phyloP scores from a whole-genome alignment of 2,888 invertebrate species.

The Erebia palarica region DNA sequence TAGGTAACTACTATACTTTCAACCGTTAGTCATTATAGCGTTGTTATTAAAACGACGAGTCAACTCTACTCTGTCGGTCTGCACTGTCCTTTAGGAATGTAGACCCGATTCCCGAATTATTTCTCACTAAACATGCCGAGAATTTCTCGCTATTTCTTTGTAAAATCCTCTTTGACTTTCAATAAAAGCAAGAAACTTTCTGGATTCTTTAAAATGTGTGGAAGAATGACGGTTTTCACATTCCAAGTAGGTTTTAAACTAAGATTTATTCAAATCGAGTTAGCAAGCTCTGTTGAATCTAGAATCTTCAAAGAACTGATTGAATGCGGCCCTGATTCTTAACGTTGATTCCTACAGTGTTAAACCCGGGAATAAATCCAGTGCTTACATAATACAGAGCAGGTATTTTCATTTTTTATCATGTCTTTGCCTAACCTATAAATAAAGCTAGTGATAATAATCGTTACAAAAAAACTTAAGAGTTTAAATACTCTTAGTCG shows the following conservation, averaged over 20 bases:
- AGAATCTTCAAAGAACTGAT: slow-evolving; percentile 4
- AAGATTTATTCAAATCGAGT: slow-evolving; percentile 16
- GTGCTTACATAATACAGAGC: background rate
- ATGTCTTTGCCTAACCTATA: too few species aligned
- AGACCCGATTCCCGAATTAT: slow-evolving; percentile 17
- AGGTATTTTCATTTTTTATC: background rate
- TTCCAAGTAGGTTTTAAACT: background rate
- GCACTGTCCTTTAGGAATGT: slow-evolving; percentile 8
- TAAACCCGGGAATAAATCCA: background rate
- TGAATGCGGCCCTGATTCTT: slow-evolving; percentile 7
- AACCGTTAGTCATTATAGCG: too few species aligned
- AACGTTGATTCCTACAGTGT: background rate
- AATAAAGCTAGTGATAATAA: too few species aligned
- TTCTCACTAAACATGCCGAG: slow-evolving; percentile 4
- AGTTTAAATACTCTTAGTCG: too few species aligned
- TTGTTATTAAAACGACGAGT: too few species aligned
- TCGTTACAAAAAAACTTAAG: too few species aligned
- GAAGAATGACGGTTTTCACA: slow-evolving; percentile 1
- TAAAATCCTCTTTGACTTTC: background rate
- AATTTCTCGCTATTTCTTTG: slow-evolving; percentile 10
- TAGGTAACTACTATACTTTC: too few species aligned
- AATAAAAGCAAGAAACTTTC: slow-evolving; percentile 10
- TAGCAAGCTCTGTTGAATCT: slow-evolving; percentile 4
- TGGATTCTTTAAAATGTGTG: background rate
- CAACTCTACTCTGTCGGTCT: too few species aligned